These are phyloP conservation scores for Heliothis peltigera DNA, from an alignment of 2,888 invertebrate species.

Conservation along the genomic window DNA sequence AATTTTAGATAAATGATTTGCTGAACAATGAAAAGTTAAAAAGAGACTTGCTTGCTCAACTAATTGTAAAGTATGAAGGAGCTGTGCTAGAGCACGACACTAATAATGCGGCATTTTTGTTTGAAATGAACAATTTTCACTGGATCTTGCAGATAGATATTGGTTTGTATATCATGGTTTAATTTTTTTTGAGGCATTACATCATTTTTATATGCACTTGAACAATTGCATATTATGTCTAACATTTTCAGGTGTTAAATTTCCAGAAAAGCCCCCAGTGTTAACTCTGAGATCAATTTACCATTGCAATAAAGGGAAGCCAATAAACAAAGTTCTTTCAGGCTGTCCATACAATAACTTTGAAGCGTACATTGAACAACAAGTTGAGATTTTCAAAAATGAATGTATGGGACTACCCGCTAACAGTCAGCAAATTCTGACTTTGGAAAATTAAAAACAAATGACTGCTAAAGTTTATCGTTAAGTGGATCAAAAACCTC, in stretches of 20 bases:
- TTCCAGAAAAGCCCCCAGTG: conserved; percentile 89
- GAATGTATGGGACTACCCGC: conserved; percentile 79
- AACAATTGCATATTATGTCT: background rate
- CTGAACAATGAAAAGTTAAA: conserved; percentile 85
- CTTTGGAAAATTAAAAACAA: conserved; percentile 70
- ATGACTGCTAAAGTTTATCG: background rate
- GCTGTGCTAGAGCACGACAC: conserved; percentile 86
- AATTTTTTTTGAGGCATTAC: too few species aligned
- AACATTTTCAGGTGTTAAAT: conserved; percentile 79
- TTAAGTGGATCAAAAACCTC: background rate
- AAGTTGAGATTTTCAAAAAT: conserved; percentile 86
- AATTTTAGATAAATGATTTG: conserved; percentile 78
- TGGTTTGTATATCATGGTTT: conserved; percentile 72
- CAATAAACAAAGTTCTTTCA: conserved; percentile 80
- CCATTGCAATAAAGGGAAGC: conserved; percentile 85
- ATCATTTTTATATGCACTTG: background rate
- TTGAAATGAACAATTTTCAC: conserved; percentile 91
- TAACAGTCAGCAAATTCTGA: conserved; percentile 73
- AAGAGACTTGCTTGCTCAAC: conserved; percentile 82
- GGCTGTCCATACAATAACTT: conserved; percentile 84
- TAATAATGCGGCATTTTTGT: conserved; percentile 89
- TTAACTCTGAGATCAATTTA: conserved; percentile 90
- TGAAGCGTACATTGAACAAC: conserved; percentile 85
- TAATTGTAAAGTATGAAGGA: conserved; percentile 87
- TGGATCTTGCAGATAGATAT: conserved; percentile 90